Evolutionary conservation across 2,797 vertebrate species (phyloP), one percentile per base, ranked within the genome.

Genomic region (Periophthalmus magnuspinnatus): DNA sequence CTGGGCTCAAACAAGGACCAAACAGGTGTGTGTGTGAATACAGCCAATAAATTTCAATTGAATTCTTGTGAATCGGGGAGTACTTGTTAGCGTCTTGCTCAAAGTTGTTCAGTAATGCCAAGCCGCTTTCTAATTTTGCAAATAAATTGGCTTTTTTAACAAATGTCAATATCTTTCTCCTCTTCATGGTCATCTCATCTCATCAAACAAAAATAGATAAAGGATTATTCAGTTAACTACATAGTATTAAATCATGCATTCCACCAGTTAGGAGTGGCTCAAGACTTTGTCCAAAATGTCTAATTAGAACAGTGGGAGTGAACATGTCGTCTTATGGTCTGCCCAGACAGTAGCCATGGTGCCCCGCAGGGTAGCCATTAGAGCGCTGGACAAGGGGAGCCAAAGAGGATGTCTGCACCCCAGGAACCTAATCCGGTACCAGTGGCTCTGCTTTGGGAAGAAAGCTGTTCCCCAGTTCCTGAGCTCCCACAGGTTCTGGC

Each of bases 391-490:
- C 72, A 0, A 52, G 77, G 86, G 84, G 76, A 78, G 69, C 72
- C 83, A 79, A 60, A 84, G 70, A 72, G 73, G 83, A 83, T 85
- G 83, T 84, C 79, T 85, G 79, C 91, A 91, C 92, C 72, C 66
- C 84, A 67, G 84, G 93, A 87, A 84, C 86, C 91, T 93, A 92
- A 90, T 91, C 80, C 64, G 70, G 75, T 81, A 24, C 81, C 54
- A 61, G 56, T 69, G 82, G 83, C 73, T 84, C 65, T 82, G 64
- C 81, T 84, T 64, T 89, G 81, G 88, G 81, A 87, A 68, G 80
- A 85, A 77, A 88, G 77, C 78, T 86, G 76, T 58, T 75, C 68
- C 61, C 71, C 78, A 79, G 76, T 92, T 90, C 79, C 79, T 85
- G 83, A 85, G 84, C 84, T 86, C 76, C 84, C 79, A 90, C 83